phyloP scores from a whole-genome alignment of 2,888 invertebrate species.

The Phortica okadai region DNA sequence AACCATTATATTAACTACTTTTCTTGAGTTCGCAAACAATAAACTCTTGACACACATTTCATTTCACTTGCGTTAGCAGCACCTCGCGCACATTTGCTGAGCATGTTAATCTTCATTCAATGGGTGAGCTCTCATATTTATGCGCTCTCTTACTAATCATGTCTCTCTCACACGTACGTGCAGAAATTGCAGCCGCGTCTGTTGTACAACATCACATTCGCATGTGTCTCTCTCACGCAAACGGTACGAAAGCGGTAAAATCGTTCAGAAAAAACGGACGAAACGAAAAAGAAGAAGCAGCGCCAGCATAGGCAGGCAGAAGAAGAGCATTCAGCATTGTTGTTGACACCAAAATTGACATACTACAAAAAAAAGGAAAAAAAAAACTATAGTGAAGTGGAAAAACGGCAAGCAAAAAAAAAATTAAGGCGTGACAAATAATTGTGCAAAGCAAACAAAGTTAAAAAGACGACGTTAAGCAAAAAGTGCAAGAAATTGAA shows the following conservation, averaged over 20 bases:
- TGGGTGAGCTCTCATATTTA: background rate
- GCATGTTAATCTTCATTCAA: constrained; percentile 57
- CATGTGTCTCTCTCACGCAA: constrained; percentile 62
- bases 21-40: background rate
- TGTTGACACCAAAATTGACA: constrained; percentile 59
- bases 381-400: constrained; percentile 45
- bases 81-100: constrained; percentile 47
- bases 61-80: constrained; percentile 49
- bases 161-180: constrained; percentile 55
- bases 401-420: constrained; percentile 52
- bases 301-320: constrained; percentile 46
- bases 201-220: constrained; percentile 52
- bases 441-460: constrained; percentile 39
- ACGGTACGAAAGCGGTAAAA: constrained; percentile 48
- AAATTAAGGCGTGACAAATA: constrained; percentile 58
- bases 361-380: constrained; percentile 27
- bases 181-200: constrained; percentile 39
- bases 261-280: constrained; percentile 10
- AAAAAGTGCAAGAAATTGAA: constrained; percentile 33
- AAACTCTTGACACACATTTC: constrained; percentile 48
- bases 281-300: constrained; percentile 47
- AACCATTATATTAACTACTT: background rate
- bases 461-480: constrained; percentile 47
- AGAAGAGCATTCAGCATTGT: constrained; percentile 44
- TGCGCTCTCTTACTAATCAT: constrained; percentile 42